Base-by-base conservation (phyloP, 2,113 vertebrate species). In the Miniopterus natalensis region DNA sequence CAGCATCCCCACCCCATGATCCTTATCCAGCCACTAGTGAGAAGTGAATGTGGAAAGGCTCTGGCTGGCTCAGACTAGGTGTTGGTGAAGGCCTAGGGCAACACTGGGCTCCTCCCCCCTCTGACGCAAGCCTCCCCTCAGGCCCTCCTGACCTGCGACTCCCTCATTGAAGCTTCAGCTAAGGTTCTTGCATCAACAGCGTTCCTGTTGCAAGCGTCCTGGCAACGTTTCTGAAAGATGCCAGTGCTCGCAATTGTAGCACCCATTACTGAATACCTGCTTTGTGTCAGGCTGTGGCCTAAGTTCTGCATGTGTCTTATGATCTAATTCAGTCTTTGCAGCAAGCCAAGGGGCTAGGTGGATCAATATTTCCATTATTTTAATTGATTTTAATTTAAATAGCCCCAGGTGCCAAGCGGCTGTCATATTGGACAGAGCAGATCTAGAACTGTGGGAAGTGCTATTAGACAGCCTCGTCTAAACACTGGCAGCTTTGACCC, bases 171-270 rank as follows among this genome's bases (percentile, higher is more conserved):
- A 27, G 61, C 80, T 51, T n/a, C 84, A 63, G 71, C 51, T 66
- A 4, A 20, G 29, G 36, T 68, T 65, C 25, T 66, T 84, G 68
- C 25, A 27, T 79, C 21, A 40, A 20, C 9, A 74, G 49, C 55
- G 36, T 85, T 65, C 3, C 11, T 86, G 45, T 65, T 45, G 73
- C 57, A 79, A 75, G 84, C 8, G 8, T 79, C 61, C 78, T 55
- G 20, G 51, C 68, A n/a, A 12, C 25, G 45, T 88, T 91, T 90
- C 70, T 11, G 18, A n/a, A 95, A 95, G 90, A 85, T n/a, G 1
- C 42, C 65, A 31, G 57, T 31, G 47, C 66, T 70, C 68, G 59
- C 53, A 53, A 47, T 31, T n/a, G 40, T 71, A 65, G 27, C 31
- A 87, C 8, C 14, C 29, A 78, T 51, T 17, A 68, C 47, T 71